These are phyloP conservation scores for Perca flavescens DNA, from an alignment of 2,113 vertebrate species.

Conservation along the genomic window DNA sequence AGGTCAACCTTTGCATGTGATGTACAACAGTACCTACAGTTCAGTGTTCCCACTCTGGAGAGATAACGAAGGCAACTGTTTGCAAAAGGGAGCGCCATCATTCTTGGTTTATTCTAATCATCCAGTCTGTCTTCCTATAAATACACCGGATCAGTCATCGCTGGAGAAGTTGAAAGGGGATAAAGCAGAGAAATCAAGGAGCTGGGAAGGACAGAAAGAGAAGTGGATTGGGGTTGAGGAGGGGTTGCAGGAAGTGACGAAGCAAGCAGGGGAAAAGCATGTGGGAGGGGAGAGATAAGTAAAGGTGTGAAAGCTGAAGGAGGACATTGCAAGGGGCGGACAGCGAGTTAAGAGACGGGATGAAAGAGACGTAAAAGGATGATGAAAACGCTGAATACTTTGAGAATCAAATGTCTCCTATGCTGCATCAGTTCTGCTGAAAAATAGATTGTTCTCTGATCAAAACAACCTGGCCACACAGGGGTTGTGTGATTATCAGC, in stretches of 20 bases:
- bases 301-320: slow-evolving; percentile 59
- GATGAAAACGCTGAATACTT: background rate
- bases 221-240: background rate
- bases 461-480: background rate
- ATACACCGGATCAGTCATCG: slow-evolving; percentile 47
- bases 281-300: slow-evolving; percentile 42
- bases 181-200: slow-evolving; percentile 25
- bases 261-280: slow-evolving; percentile 38
- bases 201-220: slow-evolving; percentile 16
- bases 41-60: slow-evolving; percentile 38
- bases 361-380: slow-evolving; percentile 18
- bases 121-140: slow-evolving; percentile 62
- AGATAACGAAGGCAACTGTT: slow-evolving; percentile 66
- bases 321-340: slow-evolving; percentile 21
- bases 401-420: slow-evolving; percentile 13
- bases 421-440: slow-evolving; percentile 3
- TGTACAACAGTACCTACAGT: slow-evolving; percentile 46
- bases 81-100: slow-evolving; percentile 47
- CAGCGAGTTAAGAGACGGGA: background rate
- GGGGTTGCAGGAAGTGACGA: slow-evolving; percentile 27
- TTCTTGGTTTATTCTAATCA: slow-evolving; percentile 71
- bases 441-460: slow-evolving; percentile 15
- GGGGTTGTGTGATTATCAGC: background rate
- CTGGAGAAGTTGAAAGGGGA: slow-evolving; percentile 23
- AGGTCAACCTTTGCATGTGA: slow-evolving; percentile 70